These are phyloP conservation scores for Ispidina picta DNA, from an alignment of 2,797 vertebrate genomes.

Conservation along the genomic window DNA sequence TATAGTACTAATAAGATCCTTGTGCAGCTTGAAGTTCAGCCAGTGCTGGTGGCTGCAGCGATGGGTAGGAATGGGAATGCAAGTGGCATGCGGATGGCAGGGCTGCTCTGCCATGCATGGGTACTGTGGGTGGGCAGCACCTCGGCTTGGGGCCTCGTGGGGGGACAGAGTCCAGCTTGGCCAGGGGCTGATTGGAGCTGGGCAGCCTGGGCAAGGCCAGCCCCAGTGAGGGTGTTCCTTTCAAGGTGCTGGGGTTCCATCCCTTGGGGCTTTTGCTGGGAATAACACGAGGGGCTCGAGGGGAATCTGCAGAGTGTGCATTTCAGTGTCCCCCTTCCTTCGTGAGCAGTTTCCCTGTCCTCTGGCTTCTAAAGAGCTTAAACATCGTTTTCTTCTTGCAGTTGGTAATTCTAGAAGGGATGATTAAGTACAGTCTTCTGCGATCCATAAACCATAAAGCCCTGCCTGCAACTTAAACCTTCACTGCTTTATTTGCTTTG, in stretches of 20 bases:
- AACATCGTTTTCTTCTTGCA: conserved; percentile 52
- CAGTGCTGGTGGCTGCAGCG: accelerated
- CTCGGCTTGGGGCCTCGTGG: not conserved
- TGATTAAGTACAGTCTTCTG: conserved; percentile 48
- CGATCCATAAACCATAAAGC: conserved; percentile 59
- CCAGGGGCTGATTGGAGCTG: not conserved
- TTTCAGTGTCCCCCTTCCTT: not conserved
- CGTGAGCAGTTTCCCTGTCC: not conserved
- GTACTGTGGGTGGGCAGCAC: not conserved
- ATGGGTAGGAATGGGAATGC: accelerated
- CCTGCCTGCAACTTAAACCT: conserved; percentile 62
- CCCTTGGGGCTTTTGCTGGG: not conserved
- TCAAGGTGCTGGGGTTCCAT: not conserved
- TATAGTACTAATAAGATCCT: not conserved
- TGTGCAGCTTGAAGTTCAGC: not conserved
- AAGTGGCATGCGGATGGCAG: accelerated
- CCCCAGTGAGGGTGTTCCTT: not conserved
- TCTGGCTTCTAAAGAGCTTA: conserved; percentile 31
- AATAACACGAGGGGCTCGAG: not conserved
- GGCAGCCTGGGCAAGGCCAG: not conserved
- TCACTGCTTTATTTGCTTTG: conserved; percentile 53
- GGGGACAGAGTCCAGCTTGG: no score
- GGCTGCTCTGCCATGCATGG: not conserved
- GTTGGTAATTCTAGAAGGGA: conserved; percentile 30
- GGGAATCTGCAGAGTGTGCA: not conserved